Conservation (phyloP, 1,140 invertebrate species). For the Drosophila sp. region DNA sequence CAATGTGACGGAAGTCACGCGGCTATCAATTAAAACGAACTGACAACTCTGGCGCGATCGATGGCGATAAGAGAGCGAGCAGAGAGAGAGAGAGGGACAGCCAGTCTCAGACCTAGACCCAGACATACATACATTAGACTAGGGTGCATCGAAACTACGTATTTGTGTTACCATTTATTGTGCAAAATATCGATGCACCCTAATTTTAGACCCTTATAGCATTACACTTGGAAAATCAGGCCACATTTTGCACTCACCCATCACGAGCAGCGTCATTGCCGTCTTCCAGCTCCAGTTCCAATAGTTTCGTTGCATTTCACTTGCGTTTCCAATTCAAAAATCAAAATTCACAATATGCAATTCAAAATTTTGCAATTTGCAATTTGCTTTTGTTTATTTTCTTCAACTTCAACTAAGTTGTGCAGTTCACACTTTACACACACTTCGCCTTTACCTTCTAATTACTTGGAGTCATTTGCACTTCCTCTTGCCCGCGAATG, state of each 20-base stretch:
- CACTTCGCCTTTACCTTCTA: background rate
- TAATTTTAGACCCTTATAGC: conserved; percentile 18
- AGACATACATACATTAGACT: background rate
- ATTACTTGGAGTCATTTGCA: conserved; percentile 28
- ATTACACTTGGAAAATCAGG: conserved; percentile 23
- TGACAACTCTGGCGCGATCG: conserved; percentile 30
- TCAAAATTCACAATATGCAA: too few relatives aligned
- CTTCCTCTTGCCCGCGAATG: background rate
- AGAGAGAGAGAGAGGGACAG: background rate
- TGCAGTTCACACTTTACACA: conserved; percentile 23
- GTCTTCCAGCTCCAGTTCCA: conserved; percentile 47
- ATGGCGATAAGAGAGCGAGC: conserved; percentile 11
- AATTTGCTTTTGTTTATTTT: conserved; percentile 10
- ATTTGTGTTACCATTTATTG: too few relatives aligned
- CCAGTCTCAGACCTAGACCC: background rate
- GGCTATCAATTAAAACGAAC: conserved; percentile 47
- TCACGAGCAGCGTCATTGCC: conserved; percentile 45
- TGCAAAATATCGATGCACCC: too few relatives aligned
- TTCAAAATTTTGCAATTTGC: too few relatives aligned
- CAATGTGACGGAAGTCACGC: conserved; percentile 30
- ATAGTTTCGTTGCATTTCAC: conserved; percentile 56
- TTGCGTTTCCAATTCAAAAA: conserved; percentile 16
- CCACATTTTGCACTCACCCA: conserved; percentile 57
- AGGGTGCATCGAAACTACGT: too few relatives aligned
- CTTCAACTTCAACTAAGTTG: conserved; percentile 10